Base-by-base conservation (phyloP, 1,140 invertebrate genomes). In the Bombus superbus region DNA sequence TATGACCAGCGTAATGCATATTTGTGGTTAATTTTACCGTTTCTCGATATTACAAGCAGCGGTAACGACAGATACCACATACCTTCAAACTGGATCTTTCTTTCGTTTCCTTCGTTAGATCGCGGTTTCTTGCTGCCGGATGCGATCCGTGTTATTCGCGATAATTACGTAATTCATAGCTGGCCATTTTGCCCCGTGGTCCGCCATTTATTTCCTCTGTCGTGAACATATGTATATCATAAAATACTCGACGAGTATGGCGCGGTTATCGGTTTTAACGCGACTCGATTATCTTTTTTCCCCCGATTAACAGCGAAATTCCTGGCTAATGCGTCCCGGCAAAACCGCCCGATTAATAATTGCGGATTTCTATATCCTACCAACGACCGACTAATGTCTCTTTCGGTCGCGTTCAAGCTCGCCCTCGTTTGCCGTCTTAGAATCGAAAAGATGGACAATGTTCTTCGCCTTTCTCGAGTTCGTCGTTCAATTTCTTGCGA, bases 91-190 rank as follows among this genome's bases (percentile, higher is more conserved):
- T 62, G 28, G 59, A 62, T 62, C 18, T 68, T 64, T n/a, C 28
- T 32, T 22, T 35, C 18, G 35, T 68, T 68, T 38, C 35, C 18
- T 68, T 66, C n/a, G n/a, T 8, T 32, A 18, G n/a, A 35, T 6
- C n/a, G n/a, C 13, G 9, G 3, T 25, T 25, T 40, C 25, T 42
- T 28, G 25, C 69, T 71, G 22, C 66, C 25, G 35, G 35, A 1
- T 3, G 15, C 38, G n/a, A 35, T 38, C 10, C 25, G 22, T 15
- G 25, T 57, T 32, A 25, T 42, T 40, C 64, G 18, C 44, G 64
- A 53, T 81, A 81, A 81, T 71, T 71, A n/a, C 44, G 35, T 57
- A 71, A 81, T 81, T 57, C 53, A 81, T 57, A 13, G 66, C 44
- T 11, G 28, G 13, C 25, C 25, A 44, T 81, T 59, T 32, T 28